A percentile compares a stretch with the other conserved stretches of the same genome.
phyloP scores from a whole-genome alignment of 2,113 vertebrate genomes.

The Cisticola juncidis region DNA sequence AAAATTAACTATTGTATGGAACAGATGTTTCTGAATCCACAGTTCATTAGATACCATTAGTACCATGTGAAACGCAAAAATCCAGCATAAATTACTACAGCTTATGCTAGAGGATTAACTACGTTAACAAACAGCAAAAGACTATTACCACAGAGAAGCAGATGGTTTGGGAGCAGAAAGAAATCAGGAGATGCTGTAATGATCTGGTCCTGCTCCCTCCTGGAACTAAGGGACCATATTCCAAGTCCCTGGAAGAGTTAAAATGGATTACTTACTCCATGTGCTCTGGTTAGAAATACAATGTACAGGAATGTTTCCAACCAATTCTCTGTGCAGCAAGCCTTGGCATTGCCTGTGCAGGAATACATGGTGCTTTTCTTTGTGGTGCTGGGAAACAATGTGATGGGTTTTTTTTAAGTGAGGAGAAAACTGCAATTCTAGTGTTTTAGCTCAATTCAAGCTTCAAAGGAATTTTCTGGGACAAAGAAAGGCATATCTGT shows the following conservation, averaged over 20 bases:
- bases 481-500: neutral
- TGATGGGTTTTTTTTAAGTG: neutral
- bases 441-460: slow-evolving; percentile 4
- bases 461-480: slow-evolving; percentile 50
- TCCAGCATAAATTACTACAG: slow-evolving; percentile 24
- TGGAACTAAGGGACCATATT: neutral
- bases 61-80: neutral
- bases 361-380: neutral
- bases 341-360: neutral
- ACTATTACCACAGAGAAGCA: slow-evolving; percentile 26
- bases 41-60: slow-evolving; percentile 47
- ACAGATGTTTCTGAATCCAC: slow-evolving; percentile 31
- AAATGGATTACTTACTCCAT: neutral
- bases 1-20: slow-evolving; percentile 13
- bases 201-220: neutral
- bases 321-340: neutral
- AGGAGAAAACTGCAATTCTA: neutral
- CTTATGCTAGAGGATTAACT: slow-evolving; percentile 27
- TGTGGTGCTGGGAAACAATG: neutral
- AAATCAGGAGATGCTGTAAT: neutral
- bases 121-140: neutral
- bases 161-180: slow-evolving; percentile 1
- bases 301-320: neutral
- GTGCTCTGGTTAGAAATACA: neutral
- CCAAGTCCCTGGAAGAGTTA: neutral